Conservation (phyloP, 1,140 invertebrate species). For the Eumeta japonica region DNA sequence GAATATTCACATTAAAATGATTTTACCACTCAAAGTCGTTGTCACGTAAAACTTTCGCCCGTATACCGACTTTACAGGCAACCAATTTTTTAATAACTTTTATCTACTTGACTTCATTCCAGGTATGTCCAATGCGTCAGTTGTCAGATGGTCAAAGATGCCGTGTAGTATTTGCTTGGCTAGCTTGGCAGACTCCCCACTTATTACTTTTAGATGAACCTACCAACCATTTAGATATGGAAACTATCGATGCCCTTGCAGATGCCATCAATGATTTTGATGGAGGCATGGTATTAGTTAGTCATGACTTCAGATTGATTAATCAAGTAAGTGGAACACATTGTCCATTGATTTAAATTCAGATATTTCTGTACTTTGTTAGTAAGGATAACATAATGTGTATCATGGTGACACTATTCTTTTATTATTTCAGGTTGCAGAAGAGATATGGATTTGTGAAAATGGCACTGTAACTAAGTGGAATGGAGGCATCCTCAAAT, state of each 20-base stretch:
- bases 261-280: slow-evolving; percentile 98
- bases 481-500: slow-evolving; percentile 91
- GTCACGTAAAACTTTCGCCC: no score
- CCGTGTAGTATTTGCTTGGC: slow-evolving; percentile 96
- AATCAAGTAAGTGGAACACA: slow-evolving; percentile 74
- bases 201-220: slow-evolving; percentile 94
- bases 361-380: no score
- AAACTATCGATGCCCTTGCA: slow-evolving; percentile 97
- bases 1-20: no score
- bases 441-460: slow-evolving; percentile 99
- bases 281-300: slow-evolving; percentile 96
- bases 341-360: neutral
- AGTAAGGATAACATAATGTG: no score
- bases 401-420: slow-evolving; percentile 3
- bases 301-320: slow-evolving; percentile 97
- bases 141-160: slow-evolving; percentile 97
- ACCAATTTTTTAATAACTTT: no score
- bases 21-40: no score
- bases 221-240: slow-evolving; percentile 99
- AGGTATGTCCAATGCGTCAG: slow-evolving; percentile 96
- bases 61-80: no score
- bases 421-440: slow-evolving; percentile 76
- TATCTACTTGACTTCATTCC: slow-evolving; percentile 2
- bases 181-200: slow-evolving; percentile 94
- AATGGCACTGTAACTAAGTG: slow-evolving; percentile 95